Evolutionary conservation across 2,113 vertebrate species (phyloP).

Genomic region (Heterocephalus glaber): DNA sequence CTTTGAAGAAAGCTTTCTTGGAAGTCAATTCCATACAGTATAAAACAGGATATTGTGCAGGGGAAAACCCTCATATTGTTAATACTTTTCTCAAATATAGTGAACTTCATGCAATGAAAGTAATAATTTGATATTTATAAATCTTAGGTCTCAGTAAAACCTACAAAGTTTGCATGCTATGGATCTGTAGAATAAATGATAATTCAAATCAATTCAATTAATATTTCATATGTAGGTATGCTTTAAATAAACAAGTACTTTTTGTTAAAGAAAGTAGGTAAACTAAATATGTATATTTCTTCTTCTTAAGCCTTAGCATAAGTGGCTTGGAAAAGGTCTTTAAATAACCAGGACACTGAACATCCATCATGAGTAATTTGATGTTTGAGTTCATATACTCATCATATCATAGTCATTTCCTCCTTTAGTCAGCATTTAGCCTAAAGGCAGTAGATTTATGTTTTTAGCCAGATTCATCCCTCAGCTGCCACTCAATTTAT

Average conservation of each 20-base stretch:
- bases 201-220: slow-evolving; percentile 15
- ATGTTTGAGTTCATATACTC: slow-evolving; percentile 61
- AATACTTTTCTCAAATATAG: slow-evolving; percentile 2
- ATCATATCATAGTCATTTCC: slow-evolving; percentile 74
- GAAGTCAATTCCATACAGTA: background rate
- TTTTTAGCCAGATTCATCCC: slow-evolving; percentile 65
- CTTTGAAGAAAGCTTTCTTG: slow-evolving; percentile 31
- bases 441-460: slow-evolving; percentile 71
- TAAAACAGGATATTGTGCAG: background rate
- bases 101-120: background rate
- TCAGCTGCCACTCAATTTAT: slow-evolving; percentile 54
- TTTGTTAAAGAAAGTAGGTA: background rate
- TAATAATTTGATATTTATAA: slow-evolving; percentile 13
- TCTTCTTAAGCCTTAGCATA: slow-evolving; percentile 41
- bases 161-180: background rate
- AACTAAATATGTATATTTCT: background rate
- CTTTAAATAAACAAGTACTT: background rate
- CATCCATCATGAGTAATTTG: slow-evolving; percentile 60
- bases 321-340: slow-evolving; percentile 63
- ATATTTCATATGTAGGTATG: background rate
- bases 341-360: background rate
- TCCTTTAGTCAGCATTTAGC: slow-evolving; percentile 70
- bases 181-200: slow-evolving; percentile 11
- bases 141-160: background rate
- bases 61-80: background rate